phyloP scores from a whole-genome alignment of 2,888 invertebrate genomes.

The Lochmaea crataegi region DNA sequence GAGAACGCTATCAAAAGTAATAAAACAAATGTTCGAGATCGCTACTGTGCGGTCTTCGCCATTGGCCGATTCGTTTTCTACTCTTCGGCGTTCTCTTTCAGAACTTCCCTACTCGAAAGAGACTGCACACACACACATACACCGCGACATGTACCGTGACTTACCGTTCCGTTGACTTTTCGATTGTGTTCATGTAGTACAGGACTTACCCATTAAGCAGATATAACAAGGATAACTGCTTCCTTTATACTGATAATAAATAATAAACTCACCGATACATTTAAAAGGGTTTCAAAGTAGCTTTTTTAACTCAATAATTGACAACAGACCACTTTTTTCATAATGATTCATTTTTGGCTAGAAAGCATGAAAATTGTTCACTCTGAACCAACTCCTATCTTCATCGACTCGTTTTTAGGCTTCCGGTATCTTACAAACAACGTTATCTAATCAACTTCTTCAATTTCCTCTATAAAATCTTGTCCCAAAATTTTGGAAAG shows the following conservation, averaged over 20 bases:
- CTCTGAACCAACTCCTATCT: too few relatives aligned
- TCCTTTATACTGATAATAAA: background rate
- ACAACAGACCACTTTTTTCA: too few relatives aligned
- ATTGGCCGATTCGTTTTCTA: conserved; percentile 33
- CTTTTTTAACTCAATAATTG: too few relatives aligned
- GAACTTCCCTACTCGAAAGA: conserved; percentile 32
- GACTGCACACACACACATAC: conserved; percentile 17
- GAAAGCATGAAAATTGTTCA: too few relatives aligned
- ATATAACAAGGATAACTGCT: conserved; percentile 17
- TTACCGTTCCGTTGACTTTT: conserved; percentile 50
- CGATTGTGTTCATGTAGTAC: conserved; percentile 33
- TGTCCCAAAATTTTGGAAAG: too few relatives aligned
- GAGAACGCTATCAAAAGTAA: conserved; percentile 56
- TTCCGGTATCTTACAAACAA: too few relatives aligned
- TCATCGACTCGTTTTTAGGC: too few relatives aligned
- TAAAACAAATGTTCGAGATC: conserved; percentile 54
- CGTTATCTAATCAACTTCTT: too few relatives aligned
- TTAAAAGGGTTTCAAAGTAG: background rate
- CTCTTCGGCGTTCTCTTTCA: conserved; percentile 31
- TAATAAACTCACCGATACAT: background rate
- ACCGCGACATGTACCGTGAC: conserved; percentile 48
- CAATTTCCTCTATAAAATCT: too few relatives aligned
- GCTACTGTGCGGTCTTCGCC: conserved; percentile 33
- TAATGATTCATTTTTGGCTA: too few relatives aligned
- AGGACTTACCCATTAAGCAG: conserved; percentile 29